Base-by-base conservation (phyloP, 2,797 vertebrate species). In the Anas bahamensis region DNA sequence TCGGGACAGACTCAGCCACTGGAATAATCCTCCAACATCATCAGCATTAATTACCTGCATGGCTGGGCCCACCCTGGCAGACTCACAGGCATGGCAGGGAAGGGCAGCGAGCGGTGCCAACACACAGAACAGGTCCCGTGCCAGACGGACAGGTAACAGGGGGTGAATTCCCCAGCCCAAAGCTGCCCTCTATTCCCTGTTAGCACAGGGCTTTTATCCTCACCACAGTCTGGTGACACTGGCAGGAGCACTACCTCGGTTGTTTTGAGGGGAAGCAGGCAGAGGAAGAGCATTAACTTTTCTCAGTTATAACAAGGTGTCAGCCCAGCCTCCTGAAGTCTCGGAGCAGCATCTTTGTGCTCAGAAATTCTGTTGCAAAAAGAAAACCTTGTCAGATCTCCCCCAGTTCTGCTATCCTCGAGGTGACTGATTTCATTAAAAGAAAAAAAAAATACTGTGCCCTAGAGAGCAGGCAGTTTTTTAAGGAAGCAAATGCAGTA, bases 121-220 rank as follows among this genome's bases (percentile, higher is more conserved):
- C 35, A 31, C 1, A 1, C 50, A 59, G 50, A 74, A 29, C 0
- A 4, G 48, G 26, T n/a, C 11, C 33, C n/a, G 39, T 1, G 18
- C 90, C 92, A 90, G 42, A 37, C 13, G 1, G 16, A 70, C 37
- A 31, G 50, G 65, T 50, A 42, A n/a, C 14, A 61, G 70, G 39
- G 61, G 33, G 13, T 4, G 39, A 6, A 28, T 56, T 57, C 35
- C 66, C 69, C 60, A 86, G n/a, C 50, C 57, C 78, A 83, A 22
- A 84, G 53, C 74, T 28, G 26, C 64, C 88, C 59, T 11, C 0
- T 18, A 17, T 11, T 69, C 52, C 46, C 35, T 42, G 21, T 33
- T 39, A 73, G 68, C 78, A 63, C 48, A 3, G 4, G 4, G 46
- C 74, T 13, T 42, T 70, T 23, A 78, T 19, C 33, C 75, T 71